Conservation (phyloP, 2,113 vertebrate species). For the Oreochromis spilurus region DNA sequence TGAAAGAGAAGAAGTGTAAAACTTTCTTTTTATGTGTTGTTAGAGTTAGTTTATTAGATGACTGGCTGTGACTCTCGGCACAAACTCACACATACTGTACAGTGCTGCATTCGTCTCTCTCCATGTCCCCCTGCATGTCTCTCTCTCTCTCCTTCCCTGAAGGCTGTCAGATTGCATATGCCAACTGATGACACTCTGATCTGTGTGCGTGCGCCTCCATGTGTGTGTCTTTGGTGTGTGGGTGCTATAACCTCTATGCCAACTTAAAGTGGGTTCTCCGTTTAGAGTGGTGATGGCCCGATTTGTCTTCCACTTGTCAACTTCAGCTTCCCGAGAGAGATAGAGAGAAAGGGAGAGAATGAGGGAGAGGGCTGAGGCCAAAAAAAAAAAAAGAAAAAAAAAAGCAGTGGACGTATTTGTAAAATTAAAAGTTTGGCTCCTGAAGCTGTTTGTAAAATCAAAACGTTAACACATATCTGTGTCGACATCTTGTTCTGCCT, state of each 20-base stretch:
- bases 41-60: slow-evolving; percentile 3
- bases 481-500: neutral
- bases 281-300: slow-evolving; percentile 27
- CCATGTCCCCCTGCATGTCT: neutral
- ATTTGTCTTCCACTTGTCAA: slow-evolving; percentile 64
- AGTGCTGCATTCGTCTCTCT: slow-evolving; percentile 3
- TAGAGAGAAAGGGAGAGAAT: neutral
- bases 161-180: slow-evolving; percentile 44
- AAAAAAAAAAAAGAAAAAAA: neutral
- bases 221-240: neutral
- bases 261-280: slow-evolving; percentile 14
- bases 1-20: neutral
- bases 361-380: neutral
- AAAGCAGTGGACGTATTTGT: neutral
- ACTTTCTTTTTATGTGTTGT: slow-evolving; percentile 20
- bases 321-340: slow-evolving; percentile 11
- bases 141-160: slow-evolving; percentile 65
- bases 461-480: neutral
- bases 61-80: slow-evolving; percentile 14
- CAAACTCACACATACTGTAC: slow-evolving; percentile 17
- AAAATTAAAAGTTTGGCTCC: neutral
- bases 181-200: slow-evolving; percentile 31
- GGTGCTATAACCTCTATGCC: slow-evolving; percentile 27
- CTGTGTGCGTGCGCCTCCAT: neutral
- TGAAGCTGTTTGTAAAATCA: neutral